Conservation (phyloP, 2,888 invertebrate genomes). For the Polydrusus pterygomalis region DNA sequence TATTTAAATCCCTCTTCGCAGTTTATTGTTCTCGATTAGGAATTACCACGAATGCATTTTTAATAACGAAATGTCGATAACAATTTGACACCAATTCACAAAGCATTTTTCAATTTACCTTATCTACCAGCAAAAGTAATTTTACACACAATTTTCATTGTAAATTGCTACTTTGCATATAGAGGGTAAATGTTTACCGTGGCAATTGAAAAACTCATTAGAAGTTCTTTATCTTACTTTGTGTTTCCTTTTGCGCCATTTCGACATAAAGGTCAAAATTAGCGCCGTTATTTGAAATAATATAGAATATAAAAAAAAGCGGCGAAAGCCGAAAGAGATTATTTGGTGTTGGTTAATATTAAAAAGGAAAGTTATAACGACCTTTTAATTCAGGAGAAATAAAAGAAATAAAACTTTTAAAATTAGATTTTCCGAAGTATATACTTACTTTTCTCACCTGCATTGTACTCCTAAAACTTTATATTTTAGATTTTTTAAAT, state of each 20-base stretch:
- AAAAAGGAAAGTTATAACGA: slow-evolving; percentile 25
- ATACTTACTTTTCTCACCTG: too few species aligned
- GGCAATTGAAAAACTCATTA: slow-evolving; percentile 56
- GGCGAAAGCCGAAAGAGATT: slow-evolving; percentile 37
- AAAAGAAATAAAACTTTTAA: background rate
- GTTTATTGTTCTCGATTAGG: background rate
- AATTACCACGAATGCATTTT: background rate
- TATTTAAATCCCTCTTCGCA: too few species aligned
- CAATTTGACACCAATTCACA: slow-evolving; percentile 30
- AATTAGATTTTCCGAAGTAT: background rate
- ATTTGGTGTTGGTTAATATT: slow-evolving; percentile 30
- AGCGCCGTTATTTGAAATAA: slow-evolving; percentile 52
- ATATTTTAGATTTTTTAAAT: too few species aligned
- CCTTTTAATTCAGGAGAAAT: slow-evolving; percentile 36
- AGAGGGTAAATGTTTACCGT: slow-evolving; percentile 49
- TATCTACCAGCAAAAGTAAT: slow-evolving; percentile 24
- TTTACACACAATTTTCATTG: slow-evolving; percentile 47
- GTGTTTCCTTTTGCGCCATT: slow-evolving; percentile 47
- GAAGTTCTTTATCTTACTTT: slow-evolving; percentile 53
- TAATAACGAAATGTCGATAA: background rate
- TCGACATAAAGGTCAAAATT: slow-evolving; percentile 51
- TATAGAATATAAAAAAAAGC: slow-evolving; percentile 39
- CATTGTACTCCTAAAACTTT: too few species aligned
- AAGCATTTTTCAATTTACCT: slow-evolving; percentile 36
- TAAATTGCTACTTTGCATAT: slow-evolving; percentile 48